Base-by-base conservation (phyloP, 1,140 invertebrate genomes). In the Phocides pigmalion region DNA sequence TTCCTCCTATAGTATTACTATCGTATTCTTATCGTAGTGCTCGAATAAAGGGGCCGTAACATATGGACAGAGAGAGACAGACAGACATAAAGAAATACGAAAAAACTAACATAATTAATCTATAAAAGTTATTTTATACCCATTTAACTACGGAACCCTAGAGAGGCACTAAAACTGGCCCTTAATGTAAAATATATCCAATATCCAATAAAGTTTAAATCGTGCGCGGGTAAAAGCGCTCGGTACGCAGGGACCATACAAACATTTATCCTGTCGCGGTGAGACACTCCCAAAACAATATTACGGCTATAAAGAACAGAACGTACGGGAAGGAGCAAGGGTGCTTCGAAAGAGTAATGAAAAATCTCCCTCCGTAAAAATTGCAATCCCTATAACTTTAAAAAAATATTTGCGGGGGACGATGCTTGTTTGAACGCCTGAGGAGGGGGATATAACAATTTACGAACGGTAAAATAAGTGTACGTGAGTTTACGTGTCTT, bases 191-290 rank as follows among this genome's bases (percentile, higher is more conserved):
- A 76, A 73, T 72, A 74, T 76, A 56, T 66, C 56, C 61, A 62
- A 73, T 69, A 70, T 73, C 77, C 74, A 81, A 82, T 82, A 82
- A 76, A 66, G 70, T 66, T 76, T 64, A 73, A 76, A 82, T 72
- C 67, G 69, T 66, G 69, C 64, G 32, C 47, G 42, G 22, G 50
- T 39, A 15, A 17, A 32, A 39, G 11, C 19, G 37, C 37, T 41
- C 39, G 58, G 59, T 53, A 76, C 68, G 65, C 68, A 53, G 68
- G 71, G 42, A 70, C 62, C 74, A 68, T 74, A 72, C 71, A 75
- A 74, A 80, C 72, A 84, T 82, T 77, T 76, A 78, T 81, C 75
- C 74, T 73, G 70, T 72, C 58, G 20, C 64, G 64, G 71, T 68
- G 66, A 79, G 58, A 74, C 69, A 49, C 68, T 59, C 28, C 66